phyloP scores from a whole-genome alignment of 2,113 vertebrate genomes.

The Tautogolabrus adspersus region DNA sequence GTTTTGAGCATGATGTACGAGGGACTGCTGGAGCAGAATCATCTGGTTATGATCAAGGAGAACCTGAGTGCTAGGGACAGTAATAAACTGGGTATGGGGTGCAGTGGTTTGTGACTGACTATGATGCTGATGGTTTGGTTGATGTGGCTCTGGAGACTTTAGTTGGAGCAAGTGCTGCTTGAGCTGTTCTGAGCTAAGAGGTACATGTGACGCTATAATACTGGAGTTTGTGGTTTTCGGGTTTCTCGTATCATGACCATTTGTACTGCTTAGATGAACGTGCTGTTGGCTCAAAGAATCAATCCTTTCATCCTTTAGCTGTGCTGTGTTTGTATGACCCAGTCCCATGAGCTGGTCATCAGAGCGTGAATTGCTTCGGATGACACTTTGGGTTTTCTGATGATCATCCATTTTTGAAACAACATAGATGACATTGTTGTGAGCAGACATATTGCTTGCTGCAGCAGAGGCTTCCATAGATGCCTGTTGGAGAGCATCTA shows the following conservation, averaged over 20 bases:
- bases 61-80: slow-evolving; percentile 89
- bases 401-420: slow-evolving; percentile 93
- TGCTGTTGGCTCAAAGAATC: slow-evolving; percentile 85
- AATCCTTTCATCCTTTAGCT: slow-evolving; percentile 89
- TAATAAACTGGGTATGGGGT: slow-evolving; percentile 87
- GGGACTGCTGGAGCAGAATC: slow-evolving; percentile 91
- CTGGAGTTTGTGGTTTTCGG: slow-evolving; percentile 86
- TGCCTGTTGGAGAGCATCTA: slow-evolving; percentile 90
- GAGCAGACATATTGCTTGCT: slow-evolving; percentile 82
- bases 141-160: slow-evolving; percentile 87
- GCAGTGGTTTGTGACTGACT: slow-evolving; percentile 76
- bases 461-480: slow-evolving; percentile 87
- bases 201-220: slow-evolving; percentile 85
- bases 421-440: slow-evolving; percentile 88
- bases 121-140: slow-evolving; percentile 87
- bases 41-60: slow-evolving; percentile 92
- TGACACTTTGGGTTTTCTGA: slow-evolving; percentile 94
- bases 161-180: slow-evolving; percentile 88
- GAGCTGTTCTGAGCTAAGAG: slow-evolving; percentile 87
- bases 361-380: slow-evolving; percentile 92
- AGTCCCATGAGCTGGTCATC: slow-evolving; percentile 91
- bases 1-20: slow-evolving; percentile 86
- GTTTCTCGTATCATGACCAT: slow-evolving; percentile 80
- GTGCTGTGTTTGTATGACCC: slow-evolving; percentile 82
- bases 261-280: slow-evolving; percentile 85